phyloP scores from a whole-genome alignment of 2,113 vertebrate genomes.

The Peromyscus californicus region DNA sequence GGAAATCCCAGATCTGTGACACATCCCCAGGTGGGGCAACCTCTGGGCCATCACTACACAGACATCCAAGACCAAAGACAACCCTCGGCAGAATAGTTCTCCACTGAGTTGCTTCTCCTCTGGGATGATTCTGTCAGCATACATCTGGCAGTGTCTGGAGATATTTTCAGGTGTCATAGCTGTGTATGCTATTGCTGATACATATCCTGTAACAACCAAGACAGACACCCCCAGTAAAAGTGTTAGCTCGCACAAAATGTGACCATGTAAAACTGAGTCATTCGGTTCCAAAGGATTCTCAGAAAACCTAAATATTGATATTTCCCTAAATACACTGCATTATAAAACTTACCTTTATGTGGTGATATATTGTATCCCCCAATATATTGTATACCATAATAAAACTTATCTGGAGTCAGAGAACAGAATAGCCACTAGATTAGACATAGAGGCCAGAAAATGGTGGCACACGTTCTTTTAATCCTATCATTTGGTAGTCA shows the following conservation, averaged over 20 bases:
- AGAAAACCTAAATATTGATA: neutral
- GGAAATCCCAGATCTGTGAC: neutral
- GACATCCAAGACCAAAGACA: neutral
- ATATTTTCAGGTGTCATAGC: neutral
- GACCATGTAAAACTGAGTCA: neutral
- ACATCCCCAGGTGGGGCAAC: neutral
- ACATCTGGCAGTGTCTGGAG: neutral
- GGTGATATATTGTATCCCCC: no score
- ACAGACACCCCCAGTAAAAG: neutral
- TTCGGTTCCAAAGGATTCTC: neutral
- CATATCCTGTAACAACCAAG: neutral
- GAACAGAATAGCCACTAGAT: no score
- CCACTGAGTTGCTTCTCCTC: neutral
- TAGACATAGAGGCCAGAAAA: no score
- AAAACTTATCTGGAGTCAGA: no score
- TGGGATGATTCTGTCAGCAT: neutral
- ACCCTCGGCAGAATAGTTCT: neutral
- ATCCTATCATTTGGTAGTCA: no score
- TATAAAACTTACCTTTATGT: no score
- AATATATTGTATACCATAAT: no score
- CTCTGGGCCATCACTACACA: neutral
- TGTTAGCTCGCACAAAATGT: neutral
- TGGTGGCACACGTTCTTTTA: no score
- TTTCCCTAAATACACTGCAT: neutral
- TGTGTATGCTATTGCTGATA: neutral